Conservation (phyloP, 2,113 vertebrate genomes). For the Sula dactylatra region DNA sequence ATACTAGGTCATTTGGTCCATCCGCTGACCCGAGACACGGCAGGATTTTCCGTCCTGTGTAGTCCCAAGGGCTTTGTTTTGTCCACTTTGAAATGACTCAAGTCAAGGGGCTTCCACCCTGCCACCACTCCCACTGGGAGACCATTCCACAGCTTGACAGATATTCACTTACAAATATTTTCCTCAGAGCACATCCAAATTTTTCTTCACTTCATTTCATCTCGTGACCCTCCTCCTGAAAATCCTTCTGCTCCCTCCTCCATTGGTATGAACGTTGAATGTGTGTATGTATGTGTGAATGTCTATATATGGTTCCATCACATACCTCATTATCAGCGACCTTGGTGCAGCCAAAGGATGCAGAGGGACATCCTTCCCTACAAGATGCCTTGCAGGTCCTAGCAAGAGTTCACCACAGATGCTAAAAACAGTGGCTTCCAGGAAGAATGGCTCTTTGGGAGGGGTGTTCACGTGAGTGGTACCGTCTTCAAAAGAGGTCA, state of each 20-base stretch:
- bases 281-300: not conserved
- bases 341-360: not conserved
- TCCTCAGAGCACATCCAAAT: not conserved
- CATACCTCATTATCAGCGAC: not conserved
- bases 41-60: not conserved
- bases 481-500: not conserved
- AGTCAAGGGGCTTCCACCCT: not conserved
- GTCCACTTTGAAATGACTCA: not conserved
- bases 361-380: not conserved
- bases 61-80: not conserved
- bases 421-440: not conserved
- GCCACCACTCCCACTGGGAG: not conserved
- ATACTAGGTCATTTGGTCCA: not conserved
- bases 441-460: not conserved
- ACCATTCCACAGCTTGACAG: not conserved
- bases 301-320: not conserved
- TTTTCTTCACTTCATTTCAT: not conserved
- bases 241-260: not conserved
- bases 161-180: not conserved
- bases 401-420: accelerated
- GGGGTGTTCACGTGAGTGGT: not conserved
- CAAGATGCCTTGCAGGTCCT: not conserved
- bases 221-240: not conserved
- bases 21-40: not conserved
- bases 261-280: accelerated